These are phyloP conservation scores for Galeruca laticollis DNA, from an alignment of 2,888 invertebrate species.

Conservation along the genomic window DNA sequence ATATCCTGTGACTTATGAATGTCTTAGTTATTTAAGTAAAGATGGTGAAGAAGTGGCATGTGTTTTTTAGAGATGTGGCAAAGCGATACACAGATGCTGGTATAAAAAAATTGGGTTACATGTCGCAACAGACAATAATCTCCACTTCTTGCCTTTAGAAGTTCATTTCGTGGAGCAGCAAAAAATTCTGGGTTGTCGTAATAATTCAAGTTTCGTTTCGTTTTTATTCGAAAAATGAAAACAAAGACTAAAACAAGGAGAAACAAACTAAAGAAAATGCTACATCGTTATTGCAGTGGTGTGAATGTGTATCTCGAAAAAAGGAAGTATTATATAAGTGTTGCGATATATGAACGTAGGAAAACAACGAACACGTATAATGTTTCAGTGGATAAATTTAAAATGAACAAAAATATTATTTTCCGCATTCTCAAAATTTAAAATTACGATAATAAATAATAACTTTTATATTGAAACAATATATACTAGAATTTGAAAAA, in stretches of 20 bases:
- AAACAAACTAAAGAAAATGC: slow-evolving; percentile 12
- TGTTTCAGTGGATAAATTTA: too few species aligned
- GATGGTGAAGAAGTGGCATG: background rate
- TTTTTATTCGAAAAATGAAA: slow-evolving; percentile 33
- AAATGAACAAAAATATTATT: background rate
- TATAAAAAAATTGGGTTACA: slow-evolving; percentile 27
- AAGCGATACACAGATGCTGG: slow-evolving; percentile 21
- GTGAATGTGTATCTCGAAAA: background rate
- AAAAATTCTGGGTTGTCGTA: slow-evolving; percentile 27
- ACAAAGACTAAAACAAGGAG: slow-evolving; percentile 22
- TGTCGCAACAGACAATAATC: slow-evolving; percentile 32
- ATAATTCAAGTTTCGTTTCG: slow-evolving; percentile 30
- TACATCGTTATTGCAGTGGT: background rate
- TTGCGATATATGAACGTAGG: background rate
- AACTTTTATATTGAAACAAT: too few species aligned
- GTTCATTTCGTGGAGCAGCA: slow-evolving; percentile 23
- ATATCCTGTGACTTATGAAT: background rate
- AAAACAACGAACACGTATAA: background rate
- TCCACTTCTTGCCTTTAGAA: slow-evolving; percentile 32
- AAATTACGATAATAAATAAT: too few species aligned
- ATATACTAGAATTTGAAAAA: too few species aligned
- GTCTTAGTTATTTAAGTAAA: background rate
- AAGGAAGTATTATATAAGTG: background rate
- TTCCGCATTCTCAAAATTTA: background rate
- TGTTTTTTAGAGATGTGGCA: background rate